phyloP scores from a whole-genome alignment of 2,113 vertebrate genomes.

The Oryzias javanicus region DNA sequence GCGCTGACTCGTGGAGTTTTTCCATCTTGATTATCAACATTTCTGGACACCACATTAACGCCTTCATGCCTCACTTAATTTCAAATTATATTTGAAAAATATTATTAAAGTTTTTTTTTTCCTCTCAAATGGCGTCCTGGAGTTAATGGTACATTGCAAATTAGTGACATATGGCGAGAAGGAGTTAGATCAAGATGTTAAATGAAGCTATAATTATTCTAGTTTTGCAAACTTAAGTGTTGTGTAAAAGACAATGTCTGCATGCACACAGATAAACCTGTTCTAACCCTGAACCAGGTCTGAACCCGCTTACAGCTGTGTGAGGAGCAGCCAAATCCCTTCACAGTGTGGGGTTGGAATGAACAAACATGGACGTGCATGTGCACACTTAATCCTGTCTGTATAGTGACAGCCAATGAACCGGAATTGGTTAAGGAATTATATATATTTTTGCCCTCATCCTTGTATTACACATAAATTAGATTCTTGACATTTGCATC shows the following conservation, averaged over 20 bases:
- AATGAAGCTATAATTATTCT: not conserved
- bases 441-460: constrained; percentile 11
- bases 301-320: not conserved
- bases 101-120: too few relatives aligned
- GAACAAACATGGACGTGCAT: not conserved
- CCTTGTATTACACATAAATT: constrained; percentile 44
- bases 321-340: not conserved
- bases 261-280: not conserved
- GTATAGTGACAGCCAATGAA: constrained; percentile 39
- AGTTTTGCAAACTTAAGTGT: not conserved
- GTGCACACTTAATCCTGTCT: constrained; percentile 27
- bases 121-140: too few relatives aligned
- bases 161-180: too few relatives aligned
- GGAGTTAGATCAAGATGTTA: not conserved
- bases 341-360: not conserved
- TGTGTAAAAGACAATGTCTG: not conserved
- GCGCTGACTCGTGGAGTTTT: too few relatives aligned
- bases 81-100: too few relatives aligned
- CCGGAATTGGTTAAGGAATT: constrained; percentile 45
- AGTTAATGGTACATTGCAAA: too few relatives aligned
- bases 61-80: too few relatives aligned
- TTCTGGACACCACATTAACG: too few relatives aligned
- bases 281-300: not conserved
- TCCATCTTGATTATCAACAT: too few relatives aligned
- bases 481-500: constrained; percentile 55